These are phyloP conservation scores for Typhlomys cinereus DNA, from an alignment of 2,113 vertebrate species.

Conservation along the genomic window DNA sequence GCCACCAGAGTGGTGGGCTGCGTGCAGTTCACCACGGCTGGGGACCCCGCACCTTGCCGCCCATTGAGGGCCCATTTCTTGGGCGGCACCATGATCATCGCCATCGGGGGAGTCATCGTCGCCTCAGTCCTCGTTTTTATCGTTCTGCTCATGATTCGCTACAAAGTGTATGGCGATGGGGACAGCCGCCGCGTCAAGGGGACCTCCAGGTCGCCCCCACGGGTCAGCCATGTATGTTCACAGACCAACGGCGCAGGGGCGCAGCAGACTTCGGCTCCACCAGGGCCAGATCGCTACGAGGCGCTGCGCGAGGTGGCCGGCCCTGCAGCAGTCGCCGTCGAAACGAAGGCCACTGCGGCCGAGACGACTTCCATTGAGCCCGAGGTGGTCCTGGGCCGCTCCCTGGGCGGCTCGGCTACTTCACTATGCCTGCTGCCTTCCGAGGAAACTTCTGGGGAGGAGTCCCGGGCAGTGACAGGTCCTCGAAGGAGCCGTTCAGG, in stretches of 20 bases:
- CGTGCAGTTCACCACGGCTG: slow-evolving; percentile 91
- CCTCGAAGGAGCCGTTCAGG: slow-evolving; percentile 76
- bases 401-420: slow-evolving; percentile 89
- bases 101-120: slow-evolving; percentile 96
- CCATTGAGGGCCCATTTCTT: slow-evolving; percentile 94
- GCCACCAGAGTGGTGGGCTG: slow-evolving; percentile 93
- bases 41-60: slow-evolving; percentile 89
- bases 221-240: slow-evolving; percentile 89
- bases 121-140: slow-evolving; percentile 97
- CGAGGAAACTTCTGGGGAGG: slow-evolving; percentile 85
- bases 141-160: slow-evolving; percentile 96
- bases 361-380: slow-evolving; percentile 87
- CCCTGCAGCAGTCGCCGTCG: slow-evolving; percentile 72
- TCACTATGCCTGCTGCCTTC: slow-evolving; percentile 92
- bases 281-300: slow-evolving; percentile 83
- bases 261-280: slow-evolving; percentile 62
- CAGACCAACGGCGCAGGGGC: slow-evolving; percentile 90
- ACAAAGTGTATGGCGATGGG: slow-evolving; percentile 91
- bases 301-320: slow-evolving; percentile 67
- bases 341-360: slow-evolving; percentile 83
- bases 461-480: not conserved
- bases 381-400: slow-evolving; percentile 69
- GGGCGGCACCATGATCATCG: slow-evolving; percentile 97
- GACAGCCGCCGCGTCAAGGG: slow-evolving; percentile 83
- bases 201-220: slow-evolving; percentile 76